phyloP scores from a whole-genome alignment of 2,888 invertebrate species.

The Lasioglossum calceatum region DNA sequence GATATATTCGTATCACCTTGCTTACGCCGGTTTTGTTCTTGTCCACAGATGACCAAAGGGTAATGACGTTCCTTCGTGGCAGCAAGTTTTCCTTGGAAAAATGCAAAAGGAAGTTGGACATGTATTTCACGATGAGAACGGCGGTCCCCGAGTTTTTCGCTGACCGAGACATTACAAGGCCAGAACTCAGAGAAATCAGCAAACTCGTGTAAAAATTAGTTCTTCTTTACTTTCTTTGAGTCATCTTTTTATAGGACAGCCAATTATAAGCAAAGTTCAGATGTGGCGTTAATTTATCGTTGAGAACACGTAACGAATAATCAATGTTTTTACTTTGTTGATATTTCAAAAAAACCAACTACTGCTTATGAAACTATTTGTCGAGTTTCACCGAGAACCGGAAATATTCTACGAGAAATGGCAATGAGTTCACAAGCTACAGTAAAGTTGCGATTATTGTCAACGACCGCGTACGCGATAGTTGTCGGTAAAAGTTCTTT shows the following conservation, averaged over 20 bases:
- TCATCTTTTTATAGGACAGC: neutral
- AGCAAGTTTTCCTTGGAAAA: constrained; percentile 95
- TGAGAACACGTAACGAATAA: neutral
- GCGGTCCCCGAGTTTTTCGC: constrained; percentile 93
- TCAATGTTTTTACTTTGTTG: neutral
- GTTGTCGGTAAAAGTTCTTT: too few relatives aligned
- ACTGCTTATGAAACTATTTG: neutral
- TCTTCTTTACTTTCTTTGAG: too few relatives aligned
- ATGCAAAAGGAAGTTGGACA: constrained; percentile 93
- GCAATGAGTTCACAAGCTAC: neutral
- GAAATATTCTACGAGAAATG: neutral
- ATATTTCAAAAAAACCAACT: too few relatives aligned
- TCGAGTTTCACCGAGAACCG: neutral
- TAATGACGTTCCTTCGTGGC: constrained; percentile 93
- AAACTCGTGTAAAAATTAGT: constrained; percentile 88
- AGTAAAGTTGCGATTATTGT: too few relatives aligned
- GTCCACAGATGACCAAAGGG: constrained; percentile 89
- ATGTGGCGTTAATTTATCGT: neutral
- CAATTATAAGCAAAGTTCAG: neutral
- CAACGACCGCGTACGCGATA: too few relatives aligned
- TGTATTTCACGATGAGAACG: constrained; percentile 94
- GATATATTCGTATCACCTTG: neutral
- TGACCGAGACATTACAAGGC: constrained; percentile 90
- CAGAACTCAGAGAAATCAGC: constrained; percentile 90
- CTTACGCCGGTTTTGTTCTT: neutral